Evolutionary conservation across 2,113 vertebrate genomes (phyloP), one percentile per base, ranked within the genome.

Genomic region (Tachysurus fulvidraco): DNA sequence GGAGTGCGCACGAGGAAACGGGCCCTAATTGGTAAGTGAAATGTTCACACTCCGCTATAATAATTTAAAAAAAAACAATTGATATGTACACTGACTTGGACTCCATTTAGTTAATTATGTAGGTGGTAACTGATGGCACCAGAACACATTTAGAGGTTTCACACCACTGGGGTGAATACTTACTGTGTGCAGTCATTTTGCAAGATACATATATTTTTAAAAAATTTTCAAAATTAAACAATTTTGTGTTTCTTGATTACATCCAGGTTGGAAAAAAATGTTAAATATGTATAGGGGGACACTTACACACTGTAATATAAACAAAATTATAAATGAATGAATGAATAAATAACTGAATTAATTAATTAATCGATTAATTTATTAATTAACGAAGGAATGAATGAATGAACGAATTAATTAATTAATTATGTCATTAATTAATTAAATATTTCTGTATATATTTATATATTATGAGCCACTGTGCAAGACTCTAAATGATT

Each of bases 1-100:
- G 97, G 97, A 80, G 96, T 98, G 87, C 96, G 98, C 88, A 98
- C 97, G 85, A 96, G 98, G 87, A 98, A 97, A 91, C 97, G 98
- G 52, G 89, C 95, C 44, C 95, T 99, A 89, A 93, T 98, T 16
- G 98, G 98, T 99, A 95, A 96, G 97, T 19, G 25, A 52, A 0
- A 52, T 0, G n/a, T 3, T 7, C 12, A 84, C 81, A 60, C 82
- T 62, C 46, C 89, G 65, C 74, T 54, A 55, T 16, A 28, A 36
- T 23, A 19, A 79, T 55, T 36, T 12, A 46, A 74, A 25, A 3
- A 44, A 19, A 23, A 7, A 36, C 12, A n/a, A 1, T 60, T 64
- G 36, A 10, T 5, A 30, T 1, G 2, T 67, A 67, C 14, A 36
- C 4, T 16, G 13, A 17, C n/a, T 14, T 67, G n/a, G 64, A 67